Evolutionary conservation across 2,113 vertebrate genomes (phyloP).

Genomic region (Cheilinus undulatus): DNA sequence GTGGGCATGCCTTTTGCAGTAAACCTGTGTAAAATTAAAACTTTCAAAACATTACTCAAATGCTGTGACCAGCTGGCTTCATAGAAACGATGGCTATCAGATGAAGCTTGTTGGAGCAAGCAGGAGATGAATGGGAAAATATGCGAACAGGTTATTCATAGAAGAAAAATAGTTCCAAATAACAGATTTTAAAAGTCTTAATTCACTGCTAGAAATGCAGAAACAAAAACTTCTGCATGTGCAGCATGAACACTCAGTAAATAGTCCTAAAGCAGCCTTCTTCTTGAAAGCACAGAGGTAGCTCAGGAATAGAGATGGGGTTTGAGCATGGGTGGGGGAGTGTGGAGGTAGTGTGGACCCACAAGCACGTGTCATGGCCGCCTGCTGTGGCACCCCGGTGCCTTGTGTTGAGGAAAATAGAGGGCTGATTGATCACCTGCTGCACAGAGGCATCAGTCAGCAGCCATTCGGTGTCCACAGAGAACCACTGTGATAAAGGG

Average conservation of each 20-base stretch:
- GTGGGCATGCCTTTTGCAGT: conserved; percentile 19
- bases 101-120: neutral
- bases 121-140: neutral
- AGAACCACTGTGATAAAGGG: conserved; percentile 18
- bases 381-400: conserved; percentile 53
- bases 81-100: too few species aligned
- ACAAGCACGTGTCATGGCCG: conserved; percentile 56
- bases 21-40: conserved; percentile 30
- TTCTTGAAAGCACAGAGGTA: conserved; percentile 2
- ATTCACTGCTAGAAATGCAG: neutral
- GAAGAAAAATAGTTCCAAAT: neutral
- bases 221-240: neutral
- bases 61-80: too few species aligned
- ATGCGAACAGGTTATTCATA: neutral
- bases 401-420: conserved; percentile 38
- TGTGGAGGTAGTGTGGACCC: neutral
- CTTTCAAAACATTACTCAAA: conserved; percentile 13
- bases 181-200: neutral
- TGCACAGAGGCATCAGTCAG: conserved; percentile 54
- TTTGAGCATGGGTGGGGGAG: conserved; percentile 12
- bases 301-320: neutral
- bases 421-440: conserved; percentile 59
- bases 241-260: neutral
- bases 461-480: conserved; percentile 24
- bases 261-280: neutral